These are phyloP conservation scores for Rousettus leschenaultii DNA, from an alignment of 2,113 vertebrate genomes.

Conservation along the genomic window DNA sequence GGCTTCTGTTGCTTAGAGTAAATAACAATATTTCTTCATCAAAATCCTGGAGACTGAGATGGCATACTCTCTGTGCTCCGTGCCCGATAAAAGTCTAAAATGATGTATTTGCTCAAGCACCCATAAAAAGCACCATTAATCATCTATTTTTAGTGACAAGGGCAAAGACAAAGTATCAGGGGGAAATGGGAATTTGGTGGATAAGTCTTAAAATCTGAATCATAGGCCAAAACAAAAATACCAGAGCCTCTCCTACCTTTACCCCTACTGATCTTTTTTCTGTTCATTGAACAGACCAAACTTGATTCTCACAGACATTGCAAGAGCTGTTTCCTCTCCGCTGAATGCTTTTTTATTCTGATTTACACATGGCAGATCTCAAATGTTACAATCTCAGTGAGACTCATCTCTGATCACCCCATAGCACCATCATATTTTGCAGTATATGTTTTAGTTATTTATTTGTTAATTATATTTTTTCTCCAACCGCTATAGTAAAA, in stretches of 20 bases:
- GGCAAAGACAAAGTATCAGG: not conserved
- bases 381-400: not conserved
- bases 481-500: not conserved
- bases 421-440: too few species aligned
- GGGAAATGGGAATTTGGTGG: not conserved
- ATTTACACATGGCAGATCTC: not conserved
- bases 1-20: slow-evolving; percentile 24
- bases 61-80: slow-evolving; percentile 10
- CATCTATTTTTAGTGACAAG: slow-evolving; percentile 33
- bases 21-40: slow-evolving; percentile 61
- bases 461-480: not conserved
- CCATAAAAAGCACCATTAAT: slow-evolving; percentile 43
- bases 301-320: not conserved
- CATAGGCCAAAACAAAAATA: not conserved
- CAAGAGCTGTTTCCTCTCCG: not conserved
- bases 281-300: not conserved
- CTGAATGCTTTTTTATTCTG: not conserved
- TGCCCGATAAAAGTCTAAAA: slow-evolving; percentile 48
- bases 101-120: slow-evolving; percentile 49
- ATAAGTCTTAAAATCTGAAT: not conserved
- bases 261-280: not conserved
- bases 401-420: not conserved
- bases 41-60: slow-evolving; percentile 39
- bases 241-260: not conserved
- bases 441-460: not conserved